Conservation (phyloP, 2,888 invertebrate genomes). For the Cephalotes varians region DNA sequence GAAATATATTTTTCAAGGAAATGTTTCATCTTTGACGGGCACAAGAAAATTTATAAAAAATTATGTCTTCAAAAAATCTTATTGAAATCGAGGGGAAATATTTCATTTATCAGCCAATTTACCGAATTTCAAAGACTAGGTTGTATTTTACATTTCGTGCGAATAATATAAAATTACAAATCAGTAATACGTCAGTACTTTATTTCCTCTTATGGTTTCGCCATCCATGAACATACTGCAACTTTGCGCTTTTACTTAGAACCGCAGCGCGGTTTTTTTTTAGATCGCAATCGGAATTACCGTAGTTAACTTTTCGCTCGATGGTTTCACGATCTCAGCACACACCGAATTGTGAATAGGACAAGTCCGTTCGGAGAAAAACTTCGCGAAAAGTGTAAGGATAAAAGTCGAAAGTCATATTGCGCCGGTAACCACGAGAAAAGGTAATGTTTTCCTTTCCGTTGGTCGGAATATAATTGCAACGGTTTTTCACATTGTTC, state of each 20-base stretch:
- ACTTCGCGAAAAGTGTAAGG: neutral
- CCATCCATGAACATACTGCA: neutral
- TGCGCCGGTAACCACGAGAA: slow-evolving; percentile 16
- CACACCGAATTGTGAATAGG: neutral
- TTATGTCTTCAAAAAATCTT: neutral
- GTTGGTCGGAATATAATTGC: neutral
- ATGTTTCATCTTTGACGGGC: neutral
- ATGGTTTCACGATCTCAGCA: neutral
- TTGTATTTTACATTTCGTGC: too few relatives aligned
- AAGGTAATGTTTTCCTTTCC: slow-evolving; percentile 12
- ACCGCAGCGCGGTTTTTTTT: neutral
- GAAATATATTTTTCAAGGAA: neutral
- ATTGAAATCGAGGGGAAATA: neutral
- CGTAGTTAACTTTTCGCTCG: neutral
- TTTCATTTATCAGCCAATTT: neutral
- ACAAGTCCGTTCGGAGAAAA: neutral
- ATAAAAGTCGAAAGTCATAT: slow-evolving; percentile 4
- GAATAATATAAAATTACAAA: neutral
- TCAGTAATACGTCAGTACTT: neutral
- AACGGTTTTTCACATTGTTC: slow-evolving; percentile 43
- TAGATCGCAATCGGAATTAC: neutral
- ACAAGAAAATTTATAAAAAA: neutral
- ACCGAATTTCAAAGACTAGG: neutral
- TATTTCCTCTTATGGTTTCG: neutral
- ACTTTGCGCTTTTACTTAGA: neutral